Percentiles rank a stretch among this genome's conserved stretches.
phyloP scores from a whole-genome alignment of 53 echinoderm and acorn worm genomes.

The Echinometra lucunter region DNA sequence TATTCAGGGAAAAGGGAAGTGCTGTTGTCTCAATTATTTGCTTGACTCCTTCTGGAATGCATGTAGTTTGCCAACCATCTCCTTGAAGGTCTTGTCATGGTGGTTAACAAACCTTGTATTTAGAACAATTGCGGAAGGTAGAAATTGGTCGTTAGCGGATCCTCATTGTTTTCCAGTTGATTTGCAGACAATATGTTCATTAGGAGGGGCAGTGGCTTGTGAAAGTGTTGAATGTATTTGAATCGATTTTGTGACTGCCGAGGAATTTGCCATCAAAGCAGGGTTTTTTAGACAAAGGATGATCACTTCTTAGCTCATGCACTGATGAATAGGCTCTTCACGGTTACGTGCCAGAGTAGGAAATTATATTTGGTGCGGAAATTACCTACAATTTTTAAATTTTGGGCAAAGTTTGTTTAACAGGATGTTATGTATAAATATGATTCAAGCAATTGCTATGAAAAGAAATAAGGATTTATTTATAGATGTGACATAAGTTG shows the following conservation, averaged over 20 bases:
- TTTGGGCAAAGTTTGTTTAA: not conserved
- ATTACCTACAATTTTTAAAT: not conserved
- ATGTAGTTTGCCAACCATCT: not conserved
- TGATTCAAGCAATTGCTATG: not conserved
- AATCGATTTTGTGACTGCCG: constrained; percentile 11
- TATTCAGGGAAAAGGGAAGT: not conserved
- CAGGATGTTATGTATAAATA: not conserved
- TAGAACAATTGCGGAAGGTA: not conserved
- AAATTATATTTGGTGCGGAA: not conserved
- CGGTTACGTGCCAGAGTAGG: not conserved
- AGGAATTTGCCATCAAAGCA: constrained; percentile 28
- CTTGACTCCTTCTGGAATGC: constrained; percentile 47
- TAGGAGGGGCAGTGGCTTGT: constrained; percentile 30
- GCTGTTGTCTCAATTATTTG: not conserved
- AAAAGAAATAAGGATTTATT: not conserved
- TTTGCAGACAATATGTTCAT: constrained; percentile 24
- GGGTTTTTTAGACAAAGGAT: not conserved
- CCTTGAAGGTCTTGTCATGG: constrained; percentile 25
- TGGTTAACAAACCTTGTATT: not conserved
- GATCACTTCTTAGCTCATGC: constrained; percentile 19
- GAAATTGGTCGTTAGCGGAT: constrained; percentile 43
- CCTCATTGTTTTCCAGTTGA: constrained; percentile 62
- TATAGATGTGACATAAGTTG: not conserved
- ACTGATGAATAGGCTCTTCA: not conserved
- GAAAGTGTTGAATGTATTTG: constrained; percentile 21